These are phyloP conservation scores for Zygaena filipendulae DNA, from an alignment of 2,888 invertebrate species.

Conservation along the genomic window DNA sequence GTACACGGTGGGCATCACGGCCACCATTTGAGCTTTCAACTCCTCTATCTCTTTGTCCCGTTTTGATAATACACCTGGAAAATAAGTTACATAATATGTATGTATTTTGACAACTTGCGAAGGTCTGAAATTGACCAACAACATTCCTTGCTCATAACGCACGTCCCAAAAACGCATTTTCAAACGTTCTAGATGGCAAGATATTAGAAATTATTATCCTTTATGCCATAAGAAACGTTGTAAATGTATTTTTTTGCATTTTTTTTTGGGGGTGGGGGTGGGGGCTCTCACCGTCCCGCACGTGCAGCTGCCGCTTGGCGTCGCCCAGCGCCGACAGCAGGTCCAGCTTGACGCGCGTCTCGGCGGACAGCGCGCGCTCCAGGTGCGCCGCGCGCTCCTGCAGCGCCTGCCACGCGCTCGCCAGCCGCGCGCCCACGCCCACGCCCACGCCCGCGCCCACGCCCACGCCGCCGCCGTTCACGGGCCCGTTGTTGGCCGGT, in stretches of 20 bases:
- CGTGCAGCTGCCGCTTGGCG: constrained; percentile 89
- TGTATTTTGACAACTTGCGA: no score
- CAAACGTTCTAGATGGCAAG: no score
- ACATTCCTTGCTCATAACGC: no score
- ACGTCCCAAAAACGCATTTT: no score
- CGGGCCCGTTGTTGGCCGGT: constrained; percentile 55
- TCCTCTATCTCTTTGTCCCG: constrained; percentile 94
- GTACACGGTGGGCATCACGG: constrained; percentile 85
- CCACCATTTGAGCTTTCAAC: constrained; percentile 93
- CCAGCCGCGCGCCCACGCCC: constrained; percentile 17
- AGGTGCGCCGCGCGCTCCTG: constrained; percentile 93
- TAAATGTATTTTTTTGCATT: no score
- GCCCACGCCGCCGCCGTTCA: no score
- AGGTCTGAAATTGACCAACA: no score
- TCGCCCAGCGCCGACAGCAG: constrained; percentile 97
- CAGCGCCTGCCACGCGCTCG: constrained; percentile 76
- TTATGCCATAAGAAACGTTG: no score
- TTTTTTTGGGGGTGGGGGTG: not conserved
- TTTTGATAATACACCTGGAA: constrained; percentile 79
- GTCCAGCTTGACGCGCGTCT: constrained; percentile 97
- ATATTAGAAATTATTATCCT: no score
- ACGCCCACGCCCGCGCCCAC: constrained; percentile 78
- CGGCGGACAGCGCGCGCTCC: constrained; percentile 93
- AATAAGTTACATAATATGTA: no score
- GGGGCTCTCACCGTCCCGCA: constrained; percentile 76